Percentiles rank a stretch among this genome's conserved stretches.
These are phyloP conservation scores for Erebia palarica DNA, from an alignment of 2,888 invertebrate genomes.

Conservation along the genomic window DNA sequence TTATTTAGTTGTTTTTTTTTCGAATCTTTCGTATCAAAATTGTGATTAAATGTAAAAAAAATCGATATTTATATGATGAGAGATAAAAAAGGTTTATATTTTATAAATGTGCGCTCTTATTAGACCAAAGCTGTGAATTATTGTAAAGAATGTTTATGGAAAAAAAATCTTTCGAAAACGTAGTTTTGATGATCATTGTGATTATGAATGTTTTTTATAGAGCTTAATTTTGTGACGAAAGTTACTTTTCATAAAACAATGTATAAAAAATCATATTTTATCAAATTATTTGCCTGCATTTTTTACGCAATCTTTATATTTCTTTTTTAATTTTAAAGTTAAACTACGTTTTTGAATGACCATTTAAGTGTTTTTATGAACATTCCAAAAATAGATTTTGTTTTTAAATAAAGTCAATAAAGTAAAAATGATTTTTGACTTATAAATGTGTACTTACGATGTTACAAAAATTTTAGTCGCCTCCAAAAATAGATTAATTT, in stretches of 20 bases:
- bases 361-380: constrained; percentile 24
- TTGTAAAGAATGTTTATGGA: constrained; percentile 41
- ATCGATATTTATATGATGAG: constrained; percentile 45
- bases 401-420: background rate
- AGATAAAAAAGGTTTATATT: constrained; percentile 51
- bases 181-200: constrained; percentile 13
- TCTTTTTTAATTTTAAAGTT: background rate
- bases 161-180: constrained; percentile 19
- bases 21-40: constrained; percentile 38
- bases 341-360: constrained; percentile 32
- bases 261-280: background rate
- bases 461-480: background rate
- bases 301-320: background rate
- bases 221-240: background rate
- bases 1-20: constrained; percentile 44
- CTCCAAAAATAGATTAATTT: background rate
- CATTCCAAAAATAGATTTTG: constrained; percentile 25
- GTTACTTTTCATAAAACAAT: background rate
- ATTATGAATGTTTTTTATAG: background rate
- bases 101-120: constrained; percentile 64
- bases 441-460: background rate
- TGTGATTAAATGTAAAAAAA: constrained; percentile 42
- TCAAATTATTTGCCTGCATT: background rate
- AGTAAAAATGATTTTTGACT: background rate
- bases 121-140: constrained; percentile 80